Percentiles rank a stretch among this genome's conserved stretches.
These are phyloP conservation scores for Asobara japonica DNA, from an alignment of 1,140 invertebrate genomes.

Conservation along the genomic window DNA sequence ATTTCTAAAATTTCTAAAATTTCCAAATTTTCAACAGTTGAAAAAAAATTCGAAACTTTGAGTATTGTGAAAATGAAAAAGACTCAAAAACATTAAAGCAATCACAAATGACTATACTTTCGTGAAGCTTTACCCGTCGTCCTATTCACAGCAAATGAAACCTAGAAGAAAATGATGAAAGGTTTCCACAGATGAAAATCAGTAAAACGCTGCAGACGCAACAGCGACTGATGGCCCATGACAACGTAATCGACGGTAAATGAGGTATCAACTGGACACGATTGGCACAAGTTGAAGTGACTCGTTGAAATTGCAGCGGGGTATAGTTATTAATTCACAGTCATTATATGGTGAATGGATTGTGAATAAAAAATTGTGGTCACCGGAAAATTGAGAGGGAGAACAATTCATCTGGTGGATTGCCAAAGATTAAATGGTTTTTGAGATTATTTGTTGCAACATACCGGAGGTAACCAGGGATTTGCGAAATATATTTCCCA, in stretches of 20 bases:
- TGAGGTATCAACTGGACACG: slow-evolving; percentile 1
- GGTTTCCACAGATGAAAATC: neutral
- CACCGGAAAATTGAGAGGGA: neutral
- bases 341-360: neutral
- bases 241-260: slow-evolving; percentile 7
- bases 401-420: neutral
- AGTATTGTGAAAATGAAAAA: too few relatives aligned
- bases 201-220: neutral
- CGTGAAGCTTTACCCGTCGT: too few relatives aligned
- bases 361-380: neutral
- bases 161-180: slow-evolving; percentile 10
- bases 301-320: neutral
- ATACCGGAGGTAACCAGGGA: too few relatives aligned
- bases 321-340: neutral
- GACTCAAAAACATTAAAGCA: too few relatives aligned
- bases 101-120: too few relatives aligned
- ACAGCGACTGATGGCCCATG: neutral
- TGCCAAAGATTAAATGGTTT: too few relatives aligned
- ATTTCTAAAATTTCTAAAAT: too few relatives aligned
- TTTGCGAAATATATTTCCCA: too few relatives aligned
- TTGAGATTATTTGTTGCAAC: too few relatives aligned
- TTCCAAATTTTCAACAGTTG: too few relatives aligned
- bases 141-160: too few relatives aligned
- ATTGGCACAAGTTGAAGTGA: neutral
- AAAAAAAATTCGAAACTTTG: too few relatives aligned